Evolutionary conservation across 2,113 vertebrate genomes (phyloP), one percentile per base, ranked within the genome.

Genomic region (Gymnarchus niloticus): DNA sequence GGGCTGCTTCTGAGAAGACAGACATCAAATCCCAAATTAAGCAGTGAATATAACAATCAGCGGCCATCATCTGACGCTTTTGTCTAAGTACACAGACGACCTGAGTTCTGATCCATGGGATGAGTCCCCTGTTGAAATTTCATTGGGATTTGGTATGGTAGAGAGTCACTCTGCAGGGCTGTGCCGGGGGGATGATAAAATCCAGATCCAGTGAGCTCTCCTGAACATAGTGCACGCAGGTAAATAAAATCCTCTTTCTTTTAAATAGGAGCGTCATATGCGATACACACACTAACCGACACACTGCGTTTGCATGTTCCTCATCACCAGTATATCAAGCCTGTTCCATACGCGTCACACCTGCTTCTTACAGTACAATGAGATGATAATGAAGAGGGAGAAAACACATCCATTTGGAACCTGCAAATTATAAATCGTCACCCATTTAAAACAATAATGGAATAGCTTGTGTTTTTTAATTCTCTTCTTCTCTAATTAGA

Each of bases 401-500:
- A 95, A 96, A 92, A 86, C 92, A 94, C 95, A 95, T 54, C 87
- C 95, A 94, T 93, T 93, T 88, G 94, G 93, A 91, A 95, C 94
- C 92, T 90, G 93, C 92, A 92, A 92, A 94, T 93, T 94, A 95
- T 94, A 95, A 90, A 90, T 92, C 49, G 88, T 94, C 94, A 94
- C 93, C 95, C 95, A 95, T 91, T 95, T 94, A 94, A 96, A 95
- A 96, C 95, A 96, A 96, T 95, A 96, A 95, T 94, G 94, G 94
- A 95, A 95, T 95, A 95, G 92, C 46, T 59, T 87, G 83, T 86
- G 81, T 89, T 89, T 86, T 94, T 93, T 93, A 95, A 96, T 95
- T 94, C 93, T 94, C 94, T 92, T 93, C 91, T 92, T 92, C 92
- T 95, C 94, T 96, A 97, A 96, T 96, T 94, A 95, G 94, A 95